Evolutionary conservation across 1,140 invertebrate genomes (phyloP).

Genomic region (Trichoplusia ni): DNA sequence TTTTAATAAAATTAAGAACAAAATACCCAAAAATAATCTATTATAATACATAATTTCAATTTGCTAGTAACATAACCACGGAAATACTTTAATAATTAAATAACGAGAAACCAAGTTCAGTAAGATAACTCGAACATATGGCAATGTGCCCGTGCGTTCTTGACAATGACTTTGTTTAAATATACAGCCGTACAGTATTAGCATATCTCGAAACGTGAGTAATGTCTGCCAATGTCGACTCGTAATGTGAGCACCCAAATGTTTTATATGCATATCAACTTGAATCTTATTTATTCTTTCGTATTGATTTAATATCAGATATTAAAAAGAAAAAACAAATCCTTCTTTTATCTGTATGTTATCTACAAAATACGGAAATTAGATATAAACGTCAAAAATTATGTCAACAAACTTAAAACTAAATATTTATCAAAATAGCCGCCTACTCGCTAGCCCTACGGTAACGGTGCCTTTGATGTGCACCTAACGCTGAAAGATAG

Average conservation of each 20-base stretch:
- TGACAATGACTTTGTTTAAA: constrained; percentile 30
- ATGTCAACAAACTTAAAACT: neutral
- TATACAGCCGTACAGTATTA: no score
- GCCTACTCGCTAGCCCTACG: constrained; percentile 28
- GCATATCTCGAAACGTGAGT: constrained; percentile 28
- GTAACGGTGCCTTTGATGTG: constrained; percentile 50
- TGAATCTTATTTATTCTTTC: constrained; percentile 3
- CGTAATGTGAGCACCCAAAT: constrained; percentile 7
- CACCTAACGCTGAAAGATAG: constrained; percentile 46
- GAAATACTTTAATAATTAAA: neutral
- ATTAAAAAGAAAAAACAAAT: no score
- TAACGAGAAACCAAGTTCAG: constrained; percentile 4
- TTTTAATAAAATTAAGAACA: no score
- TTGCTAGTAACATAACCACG: no score
- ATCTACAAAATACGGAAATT: no score
- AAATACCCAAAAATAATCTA: neutral
- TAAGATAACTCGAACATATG: constrained; percentile 3
- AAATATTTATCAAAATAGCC: neutral
- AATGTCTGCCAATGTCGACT: constrained; percentile 20
- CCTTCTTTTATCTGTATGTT: no score
- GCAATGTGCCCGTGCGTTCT: constrained; percentile 26
- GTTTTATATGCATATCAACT: constrained; percentile 14
- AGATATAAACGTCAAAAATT: no score
- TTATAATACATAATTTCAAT: no score
- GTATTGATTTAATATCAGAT: no score